These are phyloP conservation scores for Platycheirus albimanus DNA, from an alignment of 2,888 invertebrate genomes.

Conservation along the genomic window DNA sequence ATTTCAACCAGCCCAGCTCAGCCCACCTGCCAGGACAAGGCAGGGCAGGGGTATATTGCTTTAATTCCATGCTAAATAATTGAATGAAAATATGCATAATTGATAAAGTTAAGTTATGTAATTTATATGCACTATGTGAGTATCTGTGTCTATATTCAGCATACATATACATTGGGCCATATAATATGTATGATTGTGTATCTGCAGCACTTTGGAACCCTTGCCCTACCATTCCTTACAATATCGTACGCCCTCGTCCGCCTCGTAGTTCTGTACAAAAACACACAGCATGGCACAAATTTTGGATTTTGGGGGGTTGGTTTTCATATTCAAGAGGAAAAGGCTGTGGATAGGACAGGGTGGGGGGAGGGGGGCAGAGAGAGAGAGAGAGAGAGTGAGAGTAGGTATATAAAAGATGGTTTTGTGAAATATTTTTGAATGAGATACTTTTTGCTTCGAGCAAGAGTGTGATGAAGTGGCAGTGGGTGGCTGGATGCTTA, in stretches of 20 bases:
- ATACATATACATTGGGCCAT: no score
- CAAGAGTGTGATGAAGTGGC: neutral
- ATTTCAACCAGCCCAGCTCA: neutral
- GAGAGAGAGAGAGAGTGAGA: neutral
- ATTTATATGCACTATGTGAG: constrained; percentile 70
- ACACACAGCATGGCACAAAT: constrained; percentile 23
- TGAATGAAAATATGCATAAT: constrained; percentile 76
- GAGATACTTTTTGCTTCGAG: constrained; percentile 40
- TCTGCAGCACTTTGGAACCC: constrained; percentile 20
- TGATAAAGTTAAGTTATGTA: constrained; percentile 75
- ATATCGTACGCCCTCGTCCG: no score
- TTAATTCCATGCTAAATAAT: constrained; percentile 75
- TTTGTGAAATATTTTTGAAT: constrained; percentile 52
- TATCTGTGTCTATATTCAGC: constrained; percentile 11
- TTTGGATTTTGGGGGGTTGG: constrained; percentile 11
- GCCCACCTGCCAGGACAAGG: no score
- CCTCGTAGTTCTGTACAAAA: no score
- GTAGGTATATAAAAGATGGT: constrained; percentile 36
- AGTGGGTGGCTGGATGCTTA: constrained; percentile 1
- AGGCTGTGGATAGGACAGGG: no score
- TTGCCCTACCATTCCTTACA: neutral
- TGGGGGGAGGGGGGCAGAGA: no score
- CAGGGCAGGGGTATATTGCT: constrained; percentile 68
- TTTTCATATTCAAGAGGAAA: neutral
- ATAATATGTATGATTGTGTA: constrained; percentile 4